A percentile compares a stretch with the other conserved stretches of the same genome.
Conservation (phyloP, 1,140 invertebrate genomes). For the Drosophila seguyi region DNA sequence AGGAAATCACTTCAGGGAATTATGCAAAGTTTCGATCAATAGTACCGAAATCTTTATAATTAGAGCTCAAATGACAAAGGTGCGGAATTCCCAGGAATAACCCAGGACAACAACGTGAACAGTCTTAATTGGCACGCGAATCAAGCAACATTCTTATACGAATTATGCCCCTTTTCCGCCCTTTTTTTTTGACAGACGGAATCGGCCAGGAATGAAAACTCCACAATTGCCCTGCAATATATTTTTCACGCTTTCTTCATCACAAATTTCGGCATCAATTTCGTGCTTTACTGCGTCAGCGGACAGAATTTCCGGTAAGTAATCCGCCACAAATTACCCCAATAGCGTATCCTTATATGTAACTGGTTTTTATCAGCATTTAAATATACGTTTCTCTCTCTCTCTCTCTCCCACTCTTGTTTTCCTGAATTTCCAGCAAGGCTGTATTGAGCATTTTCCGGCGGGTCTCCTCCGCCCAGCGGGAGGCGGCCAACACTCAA, state of each 20-base stretch:
- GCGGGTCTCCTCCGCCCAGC: conserved; percentile 71
- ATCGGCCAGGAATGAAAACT: conserved; percentile 60
- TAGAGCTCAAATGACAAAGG: not conserved
- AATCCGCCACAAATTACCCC: conserved; percentile 30
- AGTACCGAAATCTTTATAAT: not conserved
- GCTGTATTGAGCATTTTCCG: conserved; percentile 81
- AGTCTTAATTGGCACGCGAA: conserved; percentile 23
- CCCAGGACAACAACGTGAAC: not conserved
- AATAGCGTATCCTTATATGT: conserved; percentile 43
- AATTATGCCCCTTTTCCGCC: conserved; percentile 7
- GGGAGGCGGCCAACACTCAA: conserved; percentile 84
- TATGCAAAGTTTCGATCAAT: conserved; percentile 12
- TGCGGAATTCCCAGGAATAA: not conserved
- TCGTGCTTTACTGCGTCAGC: conserved; percentile 93
- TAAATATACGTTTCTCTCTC: conserved; percentile 21
- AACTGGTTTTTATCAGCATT: conserved; percentile 18
- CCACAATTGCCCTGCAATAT: conserved; percentile 78
- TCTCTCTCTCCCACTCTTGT: not conserved
- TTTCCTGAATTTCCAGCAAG: conserved; percentile 57
- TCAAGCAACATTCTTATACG: not conserved
- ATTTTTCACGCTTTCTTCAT: conserved; percentile 88
- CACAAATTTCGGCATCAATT: conserved; percentile 94
- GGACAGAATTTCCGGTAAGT: conserved; percentile 91
- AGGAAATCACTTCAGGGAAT: conserved; percentile 10
- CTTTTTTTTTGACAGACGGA: conserved; percentile 65